Evolutionary conservation across 2,888 invertebrate genomes (phyloP).

Genomic region (Chloroclystis v-ata): DNA sequence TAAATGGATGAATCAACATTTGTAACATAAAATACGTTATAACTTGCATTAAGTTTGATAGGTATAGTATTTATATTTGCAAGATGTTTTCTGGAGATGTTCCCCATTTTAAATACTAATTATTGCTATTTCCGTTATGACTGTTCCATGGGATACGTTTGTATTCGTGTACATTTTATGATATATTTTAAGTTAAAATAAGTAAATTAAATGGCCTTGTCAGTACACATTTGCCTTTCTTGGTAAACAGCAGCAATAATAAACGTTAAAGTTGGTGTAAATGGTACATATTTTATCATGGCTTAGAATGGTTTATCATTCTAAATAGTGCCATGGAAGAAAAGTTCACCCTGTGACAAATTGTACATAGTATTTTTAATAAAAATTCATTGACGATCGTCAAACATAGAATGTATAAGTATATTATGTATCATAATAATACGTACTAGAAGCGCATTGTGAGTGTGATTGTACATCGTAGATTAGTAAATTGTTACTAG

Average conservation of each 20-base stretch:
- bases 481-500: conserved; percentile 50
- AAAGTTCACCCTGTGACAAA: conserved; percentile 50
- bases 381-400: conserved; percentile 49
- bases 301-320: conserved; percentile 48
- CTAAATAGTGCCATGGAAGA: conserved; percentile 68
- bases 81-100: conserved; percentile 18
- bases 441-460: conserved; percentile 49
- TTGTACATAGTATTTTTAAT: conserved; percentile 67
- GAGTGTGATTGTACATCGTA: conserved; percentile 44
- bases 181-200: conserved; percentile 28
- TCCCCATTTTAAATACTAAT: conserved; percentile 12
- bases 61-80: neutral
- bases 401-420: conserved; percentile 36
- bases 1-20: too few species aligned
- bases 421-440: conserved; percentile 43
- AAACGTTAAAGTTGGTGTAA: conserved; percentile 4
- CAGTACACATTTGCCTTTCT: conserved; percentile 5
- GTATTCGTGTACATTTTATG: conserved; percentile 19
- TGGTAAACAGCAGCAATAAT: conserved; percentile 5
- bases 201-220: conserved; percentile 26
- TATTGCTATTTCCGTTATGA: conserved; percentile 11
- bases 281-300: conserved; percentile 64
- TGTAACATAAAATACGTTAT: neutral
- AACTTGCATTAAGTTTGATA: conserved; percentile 5
- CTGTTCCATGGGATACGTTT: conserved; percentile 13